Percentiles rank a stretch among this genome's conserved stretches.
These are phyloP conservation scores for Drosophila lacicola DNA, from an alignment of 2,888 invertebrate species.

Conservation along the genomic window DNA sequence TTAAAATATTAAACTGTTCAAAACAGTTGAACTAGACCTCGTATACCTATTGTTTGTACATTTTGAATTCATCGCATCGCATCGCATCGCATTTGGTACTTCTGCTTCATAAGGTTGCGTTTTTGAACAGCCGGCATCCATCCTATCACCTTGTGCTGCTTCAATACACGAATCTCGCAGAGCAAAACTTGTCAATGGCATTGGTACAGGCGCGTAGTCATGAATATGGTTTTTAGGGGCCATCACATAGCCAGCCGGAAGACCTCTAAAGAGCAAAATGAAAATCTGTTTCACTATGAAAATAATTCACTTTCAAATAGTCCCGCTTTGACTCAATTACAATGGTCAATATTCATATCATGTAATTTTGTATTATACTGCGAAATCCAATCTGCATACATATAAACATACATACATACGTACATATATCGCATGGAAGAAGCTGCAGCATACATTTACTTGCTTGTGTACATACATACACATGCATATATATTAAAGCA, in stretches of 20 bases:
- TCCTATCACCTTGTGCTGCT: constrained; percentile 57
- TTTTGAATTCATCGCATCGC: constrained; percentile 41
- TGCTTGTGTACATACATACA: not conserved
- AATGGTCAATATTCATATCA: constrained; percentile 17
- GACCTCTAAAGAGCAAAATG: constrained; percentile 22
- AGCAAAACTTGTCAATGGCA: constrained; percentile 60
- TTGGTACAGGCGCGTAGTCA: constrained; percentile 57
- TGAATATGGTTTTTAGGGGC: constrained; percentile 31
- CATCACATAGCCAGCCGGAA: constrained; percentile 31
- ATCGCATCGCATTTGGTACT: constrained; percentile 38
- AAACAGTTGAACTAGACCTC: constrained; percentile 36
- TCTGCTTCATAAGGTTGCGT: constrained; percentile 46
- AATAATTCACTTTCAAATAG: constrained; percentile 10
- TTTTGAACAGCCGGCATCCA: constrained; percentile 55
- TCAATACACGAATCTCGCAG: constrained; percentile 35
- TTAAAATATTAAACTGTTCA: not conserved
- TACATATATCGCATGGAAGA: constrained; percentile 8
- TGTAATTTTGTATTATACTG: constrained; percentile 9
- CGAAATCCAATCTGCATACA: constrained; percentile 2
- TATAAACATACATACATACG: too few relatives aligned
- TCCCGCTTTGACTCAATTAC: constrained; percentile 13
- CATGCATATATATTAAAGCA: not conserved
- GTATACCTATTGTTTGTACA: constrained; percentile 32
- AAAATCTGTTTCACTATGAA: constrained; percentile 20
- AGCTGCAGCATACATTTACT: constrained; percentile 17